Evolutionary conservation across 1,140 invertebrate species (phyloP).

Genomic region (Zaprionus kolodkinae): DNA sequence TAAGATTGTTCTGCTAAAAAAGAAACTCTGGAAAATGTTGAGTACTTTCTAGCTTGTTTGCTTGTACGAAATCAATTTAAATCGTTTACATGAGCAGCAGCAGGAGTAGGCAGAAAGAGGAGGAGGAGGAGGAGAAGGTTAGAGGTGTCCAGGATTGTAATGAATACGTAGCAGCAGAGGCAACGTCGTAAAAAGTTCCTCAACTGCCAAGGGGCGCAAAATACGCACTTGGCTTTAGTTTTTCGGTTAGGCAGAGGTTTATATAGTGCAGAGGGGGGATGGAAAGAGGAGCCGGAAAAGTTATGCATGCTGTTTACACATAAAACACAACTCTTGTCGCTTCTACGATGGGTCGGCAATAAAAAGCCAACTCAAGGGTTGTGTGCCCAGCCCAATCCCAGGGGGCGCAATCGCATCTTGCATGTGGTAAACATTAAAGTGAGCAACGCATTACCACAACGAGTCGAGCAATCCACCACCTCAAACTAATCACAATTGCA

Average conservation of each 20-base stretch:
- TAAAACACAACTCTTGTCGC: conserved; percentile 40
- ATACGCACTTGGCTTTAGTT: conserved; percentile 26
- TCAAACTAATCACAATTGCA: conserved; percentile 31
- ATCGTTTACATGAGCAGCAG: conserved; percentile 36
- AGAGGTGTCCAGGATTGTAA: not conserved
- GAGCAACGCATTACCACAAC: not conserved
- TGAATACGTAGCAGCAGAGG: conserved; percentile 9
- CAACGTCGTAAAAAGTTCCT: conserved; percentile 33
- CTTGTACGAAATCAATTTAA: conserved; percentile 66
- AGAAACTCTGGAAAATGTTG: conserved; percentile 3
- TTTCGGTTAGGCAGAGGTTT: not conserved
- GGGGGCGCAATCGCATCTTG: not conserved
- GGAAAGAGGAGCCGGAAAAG: conserved; percentile 3
- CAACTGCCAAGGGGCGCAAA: conserved; percentile 18
- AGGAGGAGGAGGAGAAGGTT: not conserved
- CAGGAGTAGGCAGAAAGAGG: not conserved
- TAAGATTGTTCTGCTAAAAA: not conserved
- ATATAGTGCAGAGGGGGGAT: not conserved
- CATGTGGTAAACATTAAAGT: conserved; percentile 13
- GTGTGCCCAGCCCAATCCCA: not conserved
- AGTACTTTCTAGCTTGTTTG: conserved; percentile 31
- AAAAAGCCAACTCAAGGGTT: conserved; percentile 33
- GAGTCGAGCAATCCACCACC: conserved; percentile 1
- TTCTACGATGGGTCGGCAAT: conserved; percentile 25
- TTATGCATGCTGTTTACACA: conserved; percentile 47